Evolutionary conservation across 1,140 invertebrate species (phyloP).

Genomic region (Plodia interpunctella): DNA sequence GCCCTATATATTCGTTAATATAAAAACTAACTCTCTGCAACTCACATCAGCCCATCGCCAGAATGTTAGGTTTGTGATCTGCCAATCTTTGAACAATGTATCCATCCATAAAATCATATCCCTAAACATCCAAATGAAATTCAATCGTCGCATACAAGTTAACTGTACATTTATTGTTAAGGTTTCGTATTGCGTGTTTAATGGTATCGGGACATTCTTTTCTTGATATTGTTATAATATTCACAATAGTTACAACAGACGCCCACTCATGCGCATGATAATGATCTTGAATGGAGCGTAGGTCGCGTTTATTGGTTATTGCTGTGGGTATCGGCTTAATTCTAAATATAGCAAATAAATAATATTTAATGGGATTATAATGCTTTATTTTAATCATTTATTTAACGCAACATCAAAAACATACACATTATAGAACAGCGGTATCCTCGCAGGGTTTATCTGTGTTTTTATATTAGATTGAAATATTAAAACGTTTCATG

Average conservation of each 20-base stretch:
- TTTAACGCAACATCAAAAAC: no score
- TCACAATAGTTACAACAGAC: constrained; percentile 60
- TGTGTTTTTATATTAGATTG: no score
- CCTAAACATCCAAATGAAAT: background rate
- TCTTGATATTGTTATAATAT: constrained; percentile 52
- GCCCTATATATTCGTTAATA: no score
- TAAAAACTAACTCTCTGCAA: no score
- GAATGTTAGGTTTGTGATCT: no score
- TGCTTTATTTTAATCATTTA: no score
- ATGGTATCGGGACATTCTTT: constrained; percentile 22
- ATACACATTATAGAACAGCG: no score
- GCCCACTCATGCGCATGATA: constrained; percentile 58
- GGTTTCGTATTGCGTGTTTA: constrained; percentile 20
- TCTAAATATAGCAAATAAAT: constrained; percentile 6
- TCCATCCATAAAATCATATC: background rate
- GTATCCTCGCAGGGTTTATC: no score
- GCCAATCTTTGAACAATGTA: no score
- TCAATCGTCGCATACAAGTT: constrained; percentile 26
- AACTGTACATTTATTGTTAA: constrained; percentile 50
- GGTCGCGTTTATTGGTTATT: constrained; percentile 63
- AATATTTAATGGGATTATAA: background rate
- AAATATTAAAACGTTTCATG: no score
- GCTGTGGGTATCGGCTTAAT: constrained; percentile 11
- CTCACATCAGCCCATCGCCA: no score
- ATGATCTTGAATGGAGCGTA: constrained; percentile 71